A percentile compares a stretch with the other conserved stretches of the same genome.
Evolutionary conservation across 2,113 vertebrate genomes (phyloP).

Genomic region (Micromys minutus): DNA sequence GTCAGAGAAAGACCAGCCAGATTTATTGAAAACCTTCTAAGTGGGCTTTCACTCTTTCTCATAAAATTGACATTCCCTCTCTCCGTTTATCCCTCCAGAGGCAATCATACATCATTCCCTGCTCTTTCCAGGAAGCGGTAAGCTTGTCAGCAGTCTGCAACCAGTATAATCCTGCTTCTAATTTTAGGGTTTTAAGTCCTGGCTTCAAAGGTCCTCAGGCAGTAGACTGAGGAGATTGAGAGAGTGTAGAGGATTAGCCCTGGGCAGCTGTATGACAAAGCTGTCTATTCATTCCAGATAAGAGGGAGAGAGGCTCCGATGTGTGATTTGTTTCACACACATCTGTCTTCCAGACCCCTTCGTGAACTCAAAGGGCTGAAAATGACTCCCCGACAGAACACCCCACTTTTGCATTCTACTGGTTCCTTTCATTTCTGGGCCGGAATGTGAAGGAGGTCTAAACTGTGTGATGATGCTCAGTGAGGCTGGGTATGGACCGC

Average conservation of each 20-base stretch:
- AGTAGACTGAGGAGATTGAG: slow-evolving; percentile 87
- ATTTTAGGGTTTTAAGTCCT: slow-evolving; percentile 87
- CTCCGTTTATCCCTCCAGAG: not conserved
- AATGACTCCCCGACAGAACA: not conserved
- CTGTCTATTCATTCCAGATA: slow-evolving; percentile 81
- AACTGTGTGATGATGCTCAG: not conserved
- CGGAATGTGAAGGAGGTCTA: not conserved
- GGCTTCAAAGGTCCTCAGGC: slow-evolving; percentile 83
- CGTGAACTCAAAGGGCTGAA: not conserved
- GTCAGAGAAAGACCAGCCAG: slow-evolving; percentile 27
- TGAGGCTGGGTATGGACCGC: not conserved
- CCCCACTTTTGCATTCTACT: not conserved
- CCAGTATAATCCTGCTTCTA: slow-evolving; percentile 87
- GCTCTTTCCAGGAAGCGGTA: slow-evolving; percentile 81
- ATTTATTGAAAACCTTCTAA: slow-evolving; percentile 76
- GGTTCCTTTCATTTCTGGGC: slow-evolving; percentile 16
- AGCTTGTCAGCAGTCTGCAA: slow-evolving; percentile 83
- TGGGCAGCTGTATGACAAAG: slow-evolving; percentile 85
- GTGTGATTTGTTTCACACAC: slow-evolving; percentile 70
- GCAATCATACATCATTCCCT: not conserved
- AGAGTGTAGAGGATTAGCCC: slow-evolving; percentile 86
- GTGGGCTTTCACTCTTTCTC: slow-evolving; percentile 59
- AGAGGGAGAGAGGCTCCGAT: slow-evolving; percentile 69
- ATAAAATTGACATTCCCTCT: slow-evolving; percentile 66
- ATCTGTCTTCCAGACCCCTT: slow-evolving; percentile 29